Percentiles rank a stretch among this genome's conserved stretches.
Conservation (phyloP, 1,140 invertebrate species). For the Ceratina australensis region DNA sequence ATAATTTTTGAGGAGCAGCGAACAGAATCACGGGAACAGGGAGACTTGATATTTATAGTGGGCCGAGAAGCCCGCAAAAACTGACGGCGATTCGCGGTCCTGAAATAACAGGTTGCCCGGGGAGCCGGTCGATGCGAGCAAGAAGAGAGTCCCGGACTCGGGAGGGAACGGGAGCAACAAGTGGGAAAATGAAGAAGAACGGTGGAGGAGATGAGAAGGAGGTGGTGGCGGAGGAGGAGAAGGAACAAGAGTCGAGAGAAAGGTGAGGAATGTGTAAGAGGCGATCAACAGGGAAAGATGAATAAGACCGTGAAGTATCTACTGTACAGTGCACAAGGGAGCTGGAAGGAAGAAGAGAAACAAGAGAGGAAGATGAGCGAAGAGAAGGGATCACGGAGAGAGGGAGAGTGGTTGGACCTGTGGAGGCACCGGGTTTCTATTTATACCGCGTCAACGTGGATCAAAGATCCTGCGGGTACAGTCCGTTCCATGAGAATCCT, state of each 20-base stretch:
- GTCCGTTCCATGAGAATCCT: too few species aligned
- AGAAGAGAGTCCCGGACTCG: conserved; percentile 4
- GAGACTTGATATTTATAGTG: conserved; percentile 72
- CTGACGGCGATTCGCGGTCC: conserved; percentile 71
- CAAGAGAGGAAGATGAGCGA: conserved; percentile 22
- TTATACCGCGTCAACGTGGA: conserved; percentile 68
- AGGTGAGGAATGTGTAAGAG: conserved; percentile 27
- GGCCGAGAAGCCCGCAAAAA: conserved; percentile 67
- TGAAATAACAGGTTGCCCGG: conserved; percentile 76
- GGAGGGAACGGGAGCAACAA: neutral
- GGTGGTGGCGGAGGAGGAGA: neutral
- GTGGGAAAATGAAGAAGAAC: conserved; percentile 52
- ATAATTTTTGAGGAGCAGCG: too few species aligned
- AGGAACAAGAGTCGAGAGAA: conserved; percentile 26
- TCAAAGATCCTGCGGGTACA: conserved; percentile 64
- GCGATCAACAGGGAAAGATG: conserved; percentile 10
- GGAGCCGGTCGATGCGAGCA: conserved; percentile 33
- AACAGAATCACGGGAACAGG: conserved; percentile 51
- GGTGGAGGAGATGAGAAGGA: conserved; percentile 39
- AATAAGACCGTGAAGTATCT: conserved; percentile 24
- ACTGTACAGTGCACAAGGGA: neutral
- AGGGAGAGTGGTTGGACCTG: conserved; percentile 56
- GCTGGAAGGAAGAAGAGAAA: neutral
- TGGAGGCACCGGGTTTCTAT: conserved; percentile 66
- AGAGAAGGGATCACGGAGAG: conserved; percentile 27